Base-by-base conservation (phyloP, 2,113 vertebrate species). In the Phaethon lepturus region DNA sequence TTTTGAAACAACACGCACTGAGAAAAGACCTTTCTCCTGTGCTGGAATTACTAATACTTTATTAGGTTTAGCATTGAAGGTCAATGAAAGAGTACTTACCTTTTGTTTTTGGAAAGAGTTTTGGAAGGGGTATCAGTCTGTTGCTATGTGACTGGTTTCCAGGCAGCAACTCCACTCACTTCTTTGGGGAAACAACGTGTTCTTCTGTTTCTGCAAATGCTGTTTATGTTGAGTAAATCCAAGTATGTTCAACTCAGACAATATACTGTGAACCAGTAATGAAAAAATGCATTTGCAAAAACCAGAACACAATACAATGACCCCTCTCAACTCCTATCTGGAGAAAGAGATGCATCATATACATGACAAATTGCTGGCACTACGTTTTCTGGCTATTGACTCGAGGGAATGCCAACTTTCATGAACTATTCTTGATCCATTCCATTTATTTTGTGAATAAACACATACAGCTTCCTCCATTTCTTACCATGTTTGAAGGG, bases 101-200 rank as follows among this genome's bases (percentile, higher is more conserved):
- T 96, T 95, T 74, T 97, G 97, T 97, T 97, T 38, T 97, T 95
- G 93, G 92, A 95, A 95, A 93, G 72, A 86, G 76, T 95, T 97
- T 95, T 91, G 71, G 88, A 95, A 97, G 44, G 76, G 55, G 87
- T 96, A 96, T 90, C 81, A 95, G 86, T 75, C 94, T 95, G 94
- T 95, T 97, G 93, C 94, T 91, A 95, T 1, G 86, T 95, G 95
- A 92, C 80, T 94, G 77, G 93, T 97, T 97, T 95, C 96, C 84
- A 94, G 78, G 97, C 95, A 96, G 89, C 93, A 91, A 77, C 69
- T 95, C 53, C 89, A 72, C 86, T 95, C 50, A 86, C 69, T 95
- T 91, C 88, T 95, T 94, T 3, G 0, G 50, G 84, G 66, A 97
- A 97, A 95, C 58, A 4, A 78, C 3, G 0, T 62, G 86, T 82